These are phyloP conservation scores for Clistopyga incitator DNA, from an alignment of 2,888 invertebrate species.

Conservation along the genomic window DNA sequence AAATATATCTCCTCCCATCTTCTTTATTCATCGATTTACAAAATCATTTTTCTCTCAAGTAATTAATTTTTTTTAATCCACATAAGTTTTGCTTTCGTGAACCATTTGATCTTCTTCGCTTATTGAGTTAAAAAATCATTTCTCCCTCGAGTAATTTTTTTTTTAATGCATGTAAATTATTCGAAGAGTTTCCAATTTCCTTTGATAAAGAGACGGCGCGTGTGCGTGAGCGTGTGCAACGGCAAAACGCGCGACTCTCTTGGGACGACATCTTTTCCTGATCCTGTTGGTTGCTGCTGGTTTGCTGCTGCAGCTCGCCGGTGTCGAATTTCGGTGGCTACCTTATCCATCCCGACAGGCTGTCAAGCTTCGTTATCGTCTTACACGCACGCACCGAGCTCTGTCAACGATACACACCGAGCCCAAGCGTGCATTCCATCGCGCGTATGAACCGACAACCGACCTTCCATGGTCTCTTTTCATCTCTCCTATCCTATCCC, in stretches of 20 bases:
- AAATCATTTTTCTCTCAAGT: too few relatives aligned
- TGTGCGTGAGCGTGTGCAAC: constrained; percentile 7
- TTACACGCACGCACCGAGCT: constrained; percentile 77
- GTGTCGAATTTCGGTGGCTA: constrained; percentile 82
- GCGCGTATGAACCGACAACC: constrained; percentile 44
- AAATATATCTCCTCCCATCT: too few relatives aligned
- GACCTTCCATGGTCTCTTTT: constrained; percentile 50
- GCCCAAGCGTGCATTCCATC: constrained; percentile 63
- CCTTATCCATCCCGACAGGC: constrained; percentile 82
- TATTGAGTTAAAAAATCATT: too few relatives aligned
- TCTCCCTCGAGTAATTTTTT: too few relatives aligned
- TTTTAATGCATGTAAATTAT: too few relatives aligned
- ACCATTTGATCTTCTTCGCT: too few relatives aligned
- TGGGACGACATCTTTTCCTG: constrained; percentile 52
- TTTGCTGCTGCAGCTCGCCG: constrained; percentile 69
- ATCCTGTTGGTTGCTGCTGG: constrained; percentile 49
- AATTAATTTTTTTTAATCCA: too few relatives aligned
- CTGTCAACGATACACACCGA: constrained; percentile 66
- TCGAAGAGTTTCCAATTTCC: not conserved
- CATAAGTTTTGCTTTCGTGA: too few relatives aligned
- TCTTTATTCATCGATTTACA: too few relatives aligned
- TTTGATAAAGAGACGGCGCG: not conserved
- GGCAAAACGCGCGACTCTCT: constrained; percentile 43
- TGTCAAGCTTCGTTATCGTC: constrained; percentile 83
- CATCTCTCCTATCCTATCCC: constrained; percentile 46